Evolutionary conservation across 2,888 invertebrate species (phyloP).

Genomic region (Ctenicera cuprea): DNA sequence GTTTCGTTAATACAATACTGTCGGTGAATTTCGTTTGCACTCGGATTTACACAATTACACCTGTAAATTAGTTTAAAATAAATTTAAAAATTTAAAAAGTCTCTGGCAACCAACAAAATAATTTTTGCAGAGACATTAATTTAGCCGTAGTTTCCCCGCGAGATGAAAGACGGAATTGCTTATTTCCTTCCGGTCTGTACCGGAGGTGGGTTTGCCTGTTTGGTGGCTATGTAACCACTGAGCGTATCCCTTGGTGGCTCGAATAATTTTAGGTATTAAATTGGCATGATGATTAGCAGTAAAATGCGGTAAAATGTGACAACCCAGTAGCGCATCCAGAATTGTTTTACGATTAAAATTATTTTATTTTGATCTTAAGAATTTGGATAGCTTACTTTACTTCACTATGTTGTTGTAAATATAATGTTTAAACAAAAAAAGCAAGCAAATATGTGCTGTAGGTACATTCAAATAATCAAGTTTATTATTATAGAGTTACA

Average conservation of each 20-base stretch:
- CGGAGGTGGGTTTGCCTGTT: constrained; percentile 12
- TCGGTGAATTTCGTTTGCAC: constrained; percentile 1
- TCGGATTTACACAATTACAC: neutral
- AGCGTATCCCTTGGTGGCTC: constrained; percentile 5
- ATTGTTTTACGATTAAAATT: too few relatives aligned
- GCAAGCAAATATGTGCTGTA: too few relatives aligned
- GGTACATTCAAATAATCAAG: too few relatives aligned
- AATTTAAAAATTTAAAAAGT: neutral
- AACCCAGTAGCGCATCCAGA: too few relatives aligned
- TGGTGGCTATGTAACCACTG: neutral
- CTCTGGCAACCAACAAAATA: neutral
- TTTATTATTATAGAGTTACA: too few relatives aligned
- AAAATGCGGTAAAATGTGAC: too few relatives aligned
- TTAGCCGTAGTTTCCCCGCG: neutral
- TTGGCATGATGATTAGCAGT: neutral
- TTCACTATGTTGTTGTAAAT: too few relatives aligned
- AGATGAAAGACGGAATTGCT: neutral
- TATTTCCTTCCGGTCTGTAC: constrained; percentile 8
- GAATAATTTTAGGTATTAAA: neutral
- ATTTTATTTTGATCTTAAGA: too few relatives aligned
- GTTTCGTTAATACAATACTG: constrained; percentile 1
- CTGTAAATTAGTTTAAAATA: neutral
- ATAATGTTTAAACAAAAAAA: too few relatives aligned
- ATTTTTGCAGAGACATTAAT: neutral
- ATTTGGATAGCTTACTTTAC: too few relatives aligned